Conservation (phyloP, 2,888 invertebrate species). For the Hololepta plana region DNA sequence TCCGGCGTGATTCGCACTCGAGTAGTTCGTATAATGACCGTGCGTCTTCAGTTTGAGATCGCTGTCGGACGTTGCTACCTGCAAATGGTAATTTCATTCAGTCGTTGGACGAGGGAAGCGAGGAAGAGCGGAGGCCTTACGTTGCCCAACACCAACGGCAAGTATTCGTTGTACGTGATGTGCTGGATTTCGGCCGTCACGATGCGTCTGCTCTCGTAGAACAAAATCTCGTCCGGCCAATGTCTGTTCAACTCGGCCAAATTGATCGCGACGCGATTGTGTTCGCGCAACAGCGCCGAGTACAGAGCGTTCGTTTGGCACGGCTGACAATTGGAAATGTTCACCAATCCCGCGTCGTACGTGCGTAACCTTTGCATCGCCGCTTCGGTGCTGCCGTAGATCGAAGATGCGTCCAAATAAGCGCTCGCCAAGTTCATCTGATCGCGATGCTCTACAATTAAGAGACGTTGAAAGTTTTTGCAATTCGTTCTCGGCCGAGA, state of each 20-base stretch:
- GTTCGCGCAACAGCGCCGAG: slow-evolving; percentile 52
- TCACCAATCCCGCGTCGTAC: slow-evolving; percentile 53
- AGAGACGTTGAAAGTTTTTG: not conserved
- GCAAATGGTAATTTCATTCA: slow-evolving; percentile 11
- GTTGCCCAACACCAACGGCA: slow-evolving; percentile 60
- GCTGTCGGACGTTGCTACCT: slow-evolving; percentile 44
- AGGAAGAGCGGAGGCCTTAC: slow-evolving; percentile 25
- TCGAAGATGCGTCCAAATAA: slow-evolving; percentile 65
- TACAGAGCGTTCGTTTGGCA: slow-evolving; percentile 55
- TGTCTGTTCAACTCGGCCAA: slow-evolving; percentile 52
- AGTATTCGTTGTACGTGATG: slow-evolving; percentile 67
- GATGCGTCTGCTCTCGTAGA: slow-evolving; percentile 55
- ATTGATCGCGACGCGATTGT: slow-evolving; percentile 59
- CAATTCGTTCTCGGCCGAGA: too few relatives aligned
- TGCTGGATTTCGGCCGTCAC: slow-evolving; percentile 68
- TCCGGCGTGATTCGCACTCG: slow-evolving; percentile 62
- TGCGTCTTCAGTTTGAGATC: slow-evolving; percentile 42
- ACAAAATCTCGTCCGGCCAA: slow-evolving; percentile 64
- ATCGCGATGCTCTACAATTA: slow-evolving; percentile 43
- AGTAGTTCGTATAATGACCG: slow-evolving; percentile 64
- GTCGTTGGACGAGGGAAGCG: too few relatives aligned
- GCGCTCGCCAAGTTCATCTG: slow-evolving; percentile 75
- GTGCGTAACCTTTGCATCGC: slow-evolving; percentile 50
- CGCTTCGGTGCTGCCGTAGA: slow-evolving; percentile 63
- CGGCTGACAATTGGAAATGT: slow-evolving; percentile 43